phyloP scores from a whole-genome alignment of 2,797 vertebrate species.

The Danionella dracula region DNA sequence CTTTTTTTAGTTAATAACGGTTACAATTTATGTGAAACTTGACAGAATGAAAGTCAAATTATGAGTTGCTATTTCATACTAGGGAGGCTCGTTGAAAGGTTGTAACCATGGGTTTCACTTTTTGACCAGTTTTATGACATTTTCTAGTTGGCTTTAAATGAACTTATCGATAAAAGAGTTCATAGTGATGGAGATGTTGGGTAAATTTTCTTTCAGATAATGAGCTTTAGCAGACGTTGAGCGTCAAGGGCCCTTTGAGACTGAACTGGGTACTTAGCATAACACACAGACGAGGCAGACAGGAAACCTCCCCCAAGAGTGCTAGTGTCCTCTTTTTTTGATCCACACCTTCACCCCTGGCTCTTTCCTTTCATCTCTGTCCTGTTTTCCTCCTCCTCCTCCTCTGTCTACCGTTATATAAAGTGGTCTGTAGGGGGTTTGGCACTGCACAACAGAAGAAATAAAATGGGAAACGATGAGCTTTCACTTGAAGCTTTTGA shows the following conservation, averaged over 20 bases:
- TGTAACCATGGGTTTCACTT: too few relatives aligned
- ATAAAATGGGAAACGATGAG: slow-evolving; percentile 29
- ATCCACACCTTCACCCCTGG: slow-evolving; percentile 18
- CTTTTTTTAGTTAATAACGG: too few relatives aligned
- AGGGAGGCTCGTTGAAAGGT: too few relatives aligned
- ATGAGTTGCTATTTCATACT: too few relatives aligned
- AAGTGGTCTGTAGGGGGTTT: slow-evolving; percentile 16
- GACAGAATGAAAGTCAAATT: too few relatives aligned
- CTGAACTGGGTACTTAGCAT: neutral
- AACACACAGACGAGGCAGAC: neutral
- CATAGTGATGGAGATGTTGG: too few relatives aligned
- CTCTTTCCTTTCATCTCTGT: slow-evolving; percentile 3
- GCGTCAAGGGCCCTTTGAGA: neutral
- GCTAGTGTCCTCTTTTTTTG: neutral
- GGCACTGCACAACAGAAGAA: slow-evolving; percentile 17
- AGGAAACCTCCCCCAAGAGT: slow-evolving; percentile 10
- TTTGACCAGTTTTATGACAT: too few relatives aligned
- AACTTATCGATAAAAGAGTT: neutral
- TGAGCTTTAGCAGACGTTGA: neutral
- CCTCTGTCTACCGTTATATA: slow-evolving; percentile 24
- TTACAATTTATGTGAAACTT: too few relatives aligned
- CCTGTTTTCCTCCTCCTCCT: slow-evolving; percentile 8
- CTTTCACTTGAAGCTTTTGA: slow-evolving; percentile 22
- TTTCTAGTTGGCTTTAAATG: too few relatives aligned
- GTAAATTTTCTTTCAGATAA: neutral